Evolutionary conservation across 1,140 invertebrate genomes (phyloP), one percentile per base, ranked within the genome.

Genomic region (Cydia pomonella): DNA sequence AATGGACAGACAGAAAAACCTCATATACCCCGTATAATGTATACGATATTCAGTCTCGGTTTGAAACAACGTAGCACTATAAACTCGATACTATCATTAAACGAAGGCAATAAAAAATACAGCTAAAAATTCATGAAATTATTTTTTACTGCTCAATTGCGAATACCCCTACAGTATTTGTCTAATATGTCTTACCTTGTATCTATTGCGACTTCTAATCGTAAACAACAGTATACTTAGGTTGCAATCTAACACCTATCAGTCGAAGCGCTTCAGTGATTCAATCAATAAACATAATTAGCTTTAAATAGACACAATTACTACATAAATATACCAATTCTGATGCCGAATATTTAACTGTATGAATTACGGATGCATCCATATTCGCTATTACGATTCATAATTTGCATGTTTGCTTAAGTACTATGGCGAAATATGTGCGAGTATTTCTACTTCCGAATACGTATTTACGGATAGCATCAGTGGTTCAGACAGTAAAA

Each of bases 201-300:
- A 29, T 23, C 16, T 73, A 50, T 7, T 50, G 18, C 44, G 44
- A 16, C 13, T 73, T 69, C 23, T 69, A n/a, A 69, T 69, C n/a
- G 18, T 69, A 33, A 69, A 38, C 18, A 69, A 29, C 27, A n/a
- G 27, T 69, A 12, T 16, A 66, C 23, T 69, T 69, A 59, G 21
- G 18, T 23, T 59, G 53, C 21, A 59, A 59, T 23, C 0, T 10
- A n/a, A 59, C 53, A 59, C 53, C 53, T 21, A 12, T 16, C 4
- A n/a, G 53, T 59, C 5, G 53, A 59, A 23, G 9, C 53, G 53
- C 53, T 59, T 23, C 18, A 59, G 16, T 23, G 53, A 59, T 21
- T 2, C 12, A 23, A 59, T 59, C n/a, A 23, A 59, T 23, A 59
- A 23, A 59, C 53, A 59, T 59, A 59, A 23, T 59, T 23, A 23